These are phyloP conservation scores for Odontesthes bonariensis DNA, from an alignment of 2,113 vertebrate species.

Conservation along the genomic window DNA sequence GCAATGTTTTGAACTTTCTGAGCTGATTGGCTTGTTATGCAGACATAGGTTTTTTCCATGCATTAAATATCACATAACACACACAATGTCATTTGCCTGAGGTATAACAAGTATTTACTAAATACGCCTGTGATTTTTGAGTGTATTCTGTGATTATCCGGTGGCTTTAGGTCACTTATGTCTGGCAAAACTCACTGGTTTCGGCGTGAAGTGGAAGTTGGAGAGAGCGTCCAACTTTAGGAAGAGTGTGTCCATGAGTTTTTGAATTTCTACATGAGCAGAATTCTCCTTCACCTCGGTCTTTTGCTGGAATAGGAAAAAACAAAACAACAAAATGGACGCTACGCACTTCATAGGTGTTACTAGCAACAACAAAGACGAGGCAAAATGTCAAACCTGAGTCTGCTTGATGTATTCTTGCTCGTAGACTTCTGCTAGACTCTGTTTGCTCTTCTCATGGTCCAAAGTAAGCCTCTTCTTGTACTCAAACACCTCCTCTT, in stretches of 20 bases:
- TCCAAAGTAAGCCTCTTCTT: constrained; percentile 94
- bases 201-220: constrained; percentile 97
- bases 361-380: not conserved
- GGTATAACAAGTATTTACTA: too few species aligned
- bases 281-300: constrained; percentile 91
- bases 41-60: too few species aligned
- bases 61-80: too few species aligned
- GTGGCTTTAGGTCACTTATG: not conserved
- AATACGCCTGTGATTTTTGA: too few species aligned
- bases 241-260: constrained; percentile 94
- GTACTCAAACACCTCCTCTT: constrained; percentile 93
- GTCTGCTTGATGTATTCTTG: constrained; percentile 93
- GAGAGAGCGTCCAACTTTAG: constrained; percentile 94
- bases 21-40: too few species aligned
- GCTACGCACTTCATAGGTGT: not conserved
- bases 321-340: not conserved
- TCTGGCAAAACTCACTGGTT: constrained; percentile 86
- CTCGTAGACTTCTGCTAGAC: constrained; percentile 95
- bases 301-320: constrained; percentile 84
- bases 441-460: constrained; percentile 97
- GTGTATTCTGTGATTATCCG: not conserved
- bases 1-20: not conserved
- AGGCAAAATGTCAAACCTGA: constrained; percentile 82
- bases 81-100: too few species aligned
- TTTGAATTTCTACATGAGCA: constrained; percentile 92